Conservation (phyloP, 2,888 invertebrate species). For the Drosophila anomalata region DNA sequence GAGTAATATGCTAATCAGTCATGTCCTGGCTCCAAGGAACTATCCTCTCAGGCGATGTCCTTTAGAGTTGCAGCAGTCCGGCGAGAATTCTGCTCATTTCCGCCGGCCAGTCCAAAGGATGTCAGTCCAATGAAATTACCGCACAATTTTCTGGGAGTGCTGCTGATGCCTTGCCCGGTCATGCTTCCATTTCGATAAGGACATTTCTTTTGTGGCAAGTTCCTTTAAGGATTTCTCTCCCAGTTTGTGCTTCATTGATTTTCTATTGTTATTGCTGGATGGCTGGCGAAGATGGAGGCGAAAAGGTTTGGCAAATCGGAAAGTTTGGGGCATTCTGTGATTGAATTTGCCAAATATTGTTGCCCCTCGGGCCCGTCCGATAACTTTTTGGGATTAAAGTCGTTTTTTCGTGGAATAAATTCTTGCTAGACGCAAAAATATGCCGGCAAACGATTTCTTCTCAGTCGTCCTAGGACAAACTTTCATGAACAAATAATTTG, state of each 20-base stretch:
- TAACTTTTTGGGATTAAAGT: constrained; percentile 18
- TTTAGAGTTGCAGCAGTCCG: not conserved
- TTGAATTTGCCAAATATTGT: constrained; percentile 38
- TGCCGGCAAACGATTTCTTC: not conserved
- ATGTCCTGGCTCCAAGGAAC: not conserved
- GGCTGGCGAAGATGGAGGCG: constrained; percentile 6
- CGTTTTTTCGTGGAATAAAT: constrained; percentile 1
- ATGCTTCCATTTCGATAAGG: constrained; percentile 7
- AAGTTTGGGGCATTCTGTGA: constrained; percentile 30
- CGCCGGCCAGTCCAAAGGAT: constrained; percentile 30
- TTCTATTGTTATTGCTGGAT: constrained; percentile 41
- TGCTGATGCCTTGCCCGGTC: constrained; percentile 6
- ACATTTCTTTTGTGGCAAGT: constrained; percentile 29
- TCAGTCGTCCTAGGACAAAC: not conserved
- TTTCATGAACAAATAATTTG: not conserved
- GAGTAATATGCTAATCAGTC: constrained; percentile 39
- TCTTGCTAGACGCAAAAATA: not conserved
- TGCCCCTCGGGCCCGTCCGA: constrained; percentile 13
- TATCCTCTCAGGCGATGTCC: not conserved
- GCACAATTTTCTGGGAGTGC: constrained; percentile 41
- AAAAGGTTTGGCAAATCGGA: constrained; percentile 35
- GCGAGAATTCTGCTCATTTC: constrained; percentile 35
- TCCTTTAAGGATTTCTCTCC: constrained; percentile 46
- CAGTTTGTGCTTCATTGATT: constrained; percentile 51
- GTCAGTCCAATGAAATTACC: constrained; percentile 50